Percentiles rank a stretch among this genome's conserved stretches.
Evolutionary conservation across 2,888 invertebrate species (phyloP).

Genomic region (Drosophila fungiperda): DNA sequence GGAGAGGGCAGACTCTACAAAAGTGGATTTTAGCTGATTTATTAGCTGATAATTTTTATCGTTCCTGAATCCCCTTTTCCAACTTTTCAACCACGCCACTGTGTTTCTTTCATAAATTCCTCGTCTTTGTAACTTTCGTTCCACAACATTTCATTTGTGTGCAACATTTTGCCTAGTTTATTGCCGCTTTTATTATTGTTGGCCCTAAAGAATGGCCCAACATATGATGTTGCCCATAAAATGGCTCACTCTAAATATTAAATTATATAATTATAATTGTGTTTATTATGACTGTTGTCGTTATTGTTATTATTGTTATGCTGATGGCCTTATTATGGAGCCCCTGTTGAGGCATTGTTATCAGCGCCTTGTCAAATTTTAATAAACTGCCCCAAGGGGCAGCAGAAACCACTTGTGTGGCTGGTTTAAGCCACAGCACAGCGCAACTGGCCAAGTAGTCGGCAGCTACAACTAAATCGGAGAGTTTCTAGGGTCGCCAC

Average conservation of each 20-base stretch:
- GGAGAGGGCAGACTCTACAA: no score
- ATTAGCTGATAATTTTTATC: neutral
- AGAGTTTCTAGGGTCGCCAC: constrained; percentile 24
- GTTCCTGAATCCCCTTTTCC: neutral
- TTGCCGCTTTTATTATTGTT: constrained; percentile 51
- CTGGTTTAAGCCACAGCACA: constrained; percentile 9
- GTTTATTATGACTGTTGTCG: constrained; percentile 21
- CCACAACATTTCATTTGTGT: constrained; percentile 41
- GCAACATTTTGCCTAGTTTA: constrained; percentile 57
- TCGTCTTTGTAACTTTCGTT: constrained; percentile 23
- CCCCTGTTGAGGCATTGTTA: constrained; percentile 64
- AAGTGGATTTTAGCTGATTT: neutral
- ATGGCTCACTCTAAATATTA: constrained; percentile 54
- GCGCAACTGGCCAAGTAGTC: constrained; percentile 30
- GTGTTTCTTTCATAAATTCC: constrained; percentile 25
- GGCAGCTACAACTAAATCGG: constrained; percentile 4
- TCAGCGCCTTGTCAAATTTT: constrained; percentile 62
- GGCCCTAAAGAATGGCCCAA: constrained; percentile 28
- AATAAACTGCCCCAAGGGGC: constrained; percentile 31
- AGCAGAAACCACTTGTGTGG: constrained; percentile 60
- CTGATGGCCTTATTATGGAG: constrained; percentile 46
- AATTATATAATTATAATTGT: constrained; percentile 72
- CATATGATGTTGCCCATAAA: constrained; percentile 44
- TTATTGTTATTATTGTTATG: constrained; percentile 30
- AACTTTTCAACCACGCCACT: constrained; percentile 32